These are phyloP conservation scores for Eugnorisma glareosa DNA, from an alignment of 2,888 invertebrate species.

Conservation along the genomic window DNA sequence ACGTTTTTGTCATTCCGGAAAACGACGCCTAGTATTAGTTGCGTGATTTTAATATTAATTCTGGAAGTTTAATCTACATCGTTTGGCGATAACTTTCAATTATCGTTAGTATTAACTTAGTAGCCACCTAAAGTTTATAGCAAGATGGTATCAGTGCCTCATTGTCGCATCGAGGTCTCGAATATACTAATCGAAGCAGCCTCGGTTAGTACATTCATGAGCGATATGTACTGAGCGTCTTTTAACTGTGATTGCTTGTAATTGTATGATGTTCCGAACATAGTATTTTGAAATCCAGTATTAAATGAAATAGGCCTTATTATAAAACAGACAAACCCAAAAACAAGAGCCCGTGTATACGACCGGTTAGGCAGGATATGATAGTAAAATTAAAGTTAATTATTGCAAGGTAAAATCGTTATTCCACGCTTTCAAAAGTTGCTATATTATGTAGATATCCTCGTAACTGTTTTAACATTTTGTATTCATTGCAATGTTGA, in stretches of 20 bases:
- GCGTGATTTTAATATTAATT: not conserved
- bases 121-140: not conserved
- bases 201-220: not conserved
- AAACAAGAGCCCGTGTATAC: no score
- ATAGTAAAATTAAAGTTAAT: no score
- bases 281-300: not conserved
- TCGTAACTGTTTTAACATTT: no score
- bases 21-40: not conserved
- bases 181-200: not conserved
- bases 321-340: no score
- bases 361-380: no score
- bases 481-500: no score
- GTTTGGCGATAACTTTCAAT: not conserved
- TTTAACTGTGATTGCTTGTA: not conserved
- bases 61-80: not conserved
- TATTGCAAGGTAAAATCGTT: not conserved
- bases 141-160: not conserved
- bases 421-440: not conserved
- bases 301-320: not conserved
- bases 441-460: not conserved
- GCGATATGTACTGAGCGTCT: not conserved
- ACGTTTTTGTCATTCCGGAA: constrained; percentile 65
- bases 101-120: no score
- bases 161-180: not conserved
- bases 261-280: not conserved